A percentile compares a stretch with the other conserved stretches of the same genome.
phyloP scores from a whole-genome alignment of 2,797 vertebrate species.

The Fringilla coelebs region DNA sequence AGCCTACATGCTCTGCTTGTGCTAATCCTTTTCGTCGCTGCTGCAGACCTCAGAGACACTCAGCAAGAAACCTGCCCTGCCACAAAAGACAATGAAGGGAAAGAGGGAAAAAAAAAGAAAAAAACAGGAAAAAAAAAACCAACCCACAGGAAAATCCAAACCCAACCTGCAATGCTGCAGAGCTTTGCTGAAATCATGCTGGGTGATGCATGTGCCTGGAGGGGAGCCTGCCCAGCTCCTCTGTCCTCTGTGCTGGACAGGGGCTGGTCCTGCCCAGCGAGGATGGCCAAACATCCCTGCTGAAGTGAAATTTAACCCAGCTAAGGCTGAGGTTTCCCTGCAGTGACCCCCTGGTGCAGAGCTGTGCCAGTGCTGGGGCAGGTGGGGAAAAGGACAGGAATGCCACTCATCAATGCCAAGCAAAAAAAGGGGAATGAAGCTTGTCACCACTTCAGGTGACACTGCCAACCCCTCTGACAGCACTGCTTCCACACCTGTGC shows the following conservation, averaged over 20 bases:
- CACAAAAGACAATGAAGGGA: constrained; percentile 43
- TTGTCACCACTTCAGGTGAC: not conserved
- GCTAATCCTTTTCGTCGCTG: constrained; percentile 66
- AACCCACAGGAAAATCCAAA: not conserved
- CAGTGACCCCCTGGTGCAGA: not conserved
- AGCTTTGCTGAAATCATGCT: not conserved
- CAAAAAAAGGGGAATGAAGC: not conserved
- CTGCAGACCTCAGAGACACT: constrained; percentile 42
- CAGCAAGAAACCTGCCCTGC: constrained; percentile 40
- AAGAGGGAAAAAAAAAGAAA: rapidly evolving
- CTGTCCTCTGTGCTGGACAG: rapidly evolving
- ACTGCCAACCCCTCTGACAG: not conserved
- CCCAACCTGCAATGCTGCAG: not conserved
- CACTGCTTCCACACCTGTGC: rapidly evolving
- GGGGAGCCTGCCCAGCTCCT: not conserved
- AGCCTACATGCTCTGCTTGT: constrained; percentile 69
- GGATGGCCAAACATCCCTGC: not conserved
- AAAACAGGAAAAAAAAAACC: too few species aligned
- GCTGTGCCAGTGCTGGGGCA: not conserved
- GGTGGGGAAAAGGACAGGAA: rapidly evolving
- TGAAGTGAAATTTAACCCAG: rapidly evolving
- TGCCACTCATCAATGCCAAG: rapidly evolving
- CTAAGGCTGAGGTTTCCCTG: not conserved
- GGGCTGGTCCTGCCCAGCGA: not conserved
- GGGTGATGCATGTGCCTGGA: not conserved